A percentile compares a stretch with the other conserved stretches of the same genome.
These are phyloP conservation scores for Phortica okadai DNA, from an alignment of 2,888 invertebrate genomes.

Conservation along the genomic window DNA sequence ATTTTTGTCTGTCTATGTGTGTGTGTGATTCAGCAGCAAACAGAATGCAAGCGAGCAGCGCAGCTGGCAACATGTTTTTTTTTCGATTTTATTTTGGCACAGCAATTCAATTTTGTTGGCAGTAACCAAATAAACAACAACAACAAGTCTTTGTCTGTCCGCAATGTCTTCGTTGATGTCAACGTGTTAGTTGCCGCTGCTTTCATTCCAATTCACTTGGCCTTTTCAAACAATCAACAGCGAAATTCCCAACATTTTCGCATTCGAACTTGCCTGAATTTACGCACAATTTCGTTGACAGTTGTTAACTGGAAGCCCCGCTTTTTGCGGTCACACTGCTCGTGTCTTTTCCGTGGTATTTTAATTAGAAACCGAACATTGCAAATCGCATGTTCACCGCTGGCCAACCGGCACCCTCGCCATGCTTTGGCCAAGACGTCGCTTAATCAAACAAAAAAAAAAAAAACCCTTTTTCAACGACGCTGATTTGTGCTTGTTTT, in stretches of 20 bases:
- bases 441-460: slow-evolving; percentile 19
- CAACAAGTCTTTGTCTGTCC: slow-evolving; percentile 30
- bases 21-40: background rate
- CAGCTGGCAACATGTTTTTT: slow-evolving; percentile 16
- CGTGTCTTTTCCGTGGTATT: slow-evolving; percentile 56
- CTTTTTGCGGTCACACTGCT: background rate
- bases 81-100: background rate
- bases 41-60: background rate
- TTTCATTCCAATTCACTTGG: slow-evolving; percentile 53
- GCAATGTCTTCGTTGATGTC: background rate
- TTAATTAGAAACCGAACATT: slow-evolving; percentile 68
- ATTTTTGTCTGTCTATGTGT: slow-evolving; percentile 44
- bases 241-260: slow-evolving; percentile 3
- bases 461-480: slow-evolving; percentile 16
- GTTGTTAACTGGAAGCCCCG: background rate
- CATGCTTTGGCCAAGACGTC: background rate
- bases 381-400: slow-evolving; percentile 56
- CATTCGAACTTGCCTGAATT: slow-evolving; percentile 47
- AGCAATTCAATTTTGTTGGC: background rate
- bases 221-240: background rate
- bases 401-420: too few species aligned
- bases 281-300: slow-evolving; percentile 42
- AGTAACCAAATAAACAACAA: slow-evolving; percentile 60
- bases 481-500: background rate
- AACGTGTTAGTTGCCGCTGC: slow-evolving; percentile 41